These are phyloP conservation scores for Periplaneta americana DNA, from an alignment of 1,140 invertebrate genomes.

Conservation along the genomic window DNA sequence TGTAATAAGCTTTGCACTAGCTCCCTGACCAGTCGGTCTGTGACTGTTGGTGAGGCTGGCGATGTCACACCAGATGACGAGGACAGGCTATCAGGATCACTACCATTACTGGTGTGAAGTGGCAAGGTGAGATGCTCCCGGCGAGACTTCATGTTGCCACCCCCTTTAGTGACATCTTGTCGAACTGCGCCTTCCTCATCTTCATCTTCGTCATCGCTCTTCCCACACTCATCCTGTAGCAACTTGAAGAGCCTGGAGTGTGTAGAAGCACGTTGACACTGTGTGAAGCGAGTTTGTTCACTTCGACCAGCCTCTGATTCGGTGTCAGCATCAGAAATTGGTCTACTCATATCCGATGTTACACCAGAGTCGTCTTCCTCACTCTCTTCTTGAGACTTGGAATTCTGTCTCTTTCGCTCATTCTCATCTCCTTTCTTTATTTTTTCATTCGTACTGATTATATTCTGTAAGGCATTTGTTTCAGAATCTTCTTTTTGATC, in stretches of 20 bases:
- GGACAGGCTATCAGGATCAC: constrained; percentile 26
- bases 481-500: not conserved
- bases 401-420: constrained; percentile 28
- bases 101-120: constrained; percentile 21
- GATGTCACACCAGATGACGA: constrained; percentile 45
- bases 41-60: constrained; percentile 44
- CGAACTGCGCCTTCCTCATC: constrained; percentile 27
- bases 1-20: constrained; percentile 47
- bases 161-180: constrained; percentile 28
- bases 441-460: constrained; percentile 1
- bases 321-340: constrained; percentile 59
- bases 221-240: constrained; percentile 49
- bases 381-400: constrained; percentile 41
- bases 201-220: constrained; percentile 33
- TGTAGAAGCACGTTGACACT: constrained; percentile 62
- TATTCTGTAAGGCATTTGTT: too few relatives aligned
- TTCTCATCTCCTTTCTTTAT: constrained; percentile 5
- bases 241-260: constrained; percentile 65
- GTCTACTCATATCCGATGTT: constrained; percentile 60
- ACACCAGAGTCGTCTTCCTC: constrained; percentile 68
- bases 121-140: constrained; percentile 36
- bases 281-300: constrained; percentile 47
- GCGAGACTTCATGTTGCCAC: constrained; percentile 1
- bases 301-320: constrained; percentile 50
- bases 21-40: constrained; percentile 49